Evolutionary conservation across 2,888 invertebrate genomes (phyloP), one percentile per base, ranked within the genome.

Genomic region (Leistus spinibarbis): DNA sequence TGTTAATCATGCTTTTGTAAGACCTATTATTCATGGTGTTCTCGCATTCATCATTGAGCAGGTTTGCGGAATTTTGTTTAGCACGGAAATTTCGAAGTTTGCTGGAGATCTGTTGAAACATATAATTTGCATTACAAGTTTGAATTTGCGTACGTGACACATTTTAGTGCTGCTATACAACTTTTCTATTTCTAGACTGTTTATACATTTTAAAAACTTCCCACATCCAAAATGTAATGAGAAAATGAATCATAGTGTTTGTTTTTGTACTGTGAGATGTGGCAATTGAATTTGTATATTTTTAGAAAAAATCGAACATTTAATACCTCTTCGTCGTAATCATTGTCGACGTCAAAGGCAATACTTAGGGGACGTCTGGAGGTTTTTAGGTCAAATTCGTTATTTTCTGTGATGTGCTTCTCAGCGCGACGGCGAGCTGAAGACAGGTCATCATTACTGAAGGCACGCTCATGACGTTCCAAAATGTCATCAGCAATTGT

Each of bases 301-400:
- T 60, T 19, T 60, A 17, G 60, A 60, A 20, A 60, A 60, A 20
- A 64, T 20, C 22, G 16, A 23, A 17, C 13, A 23, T 27, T 5
- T 64, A 23, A 78, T 86, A 86, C 80, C 88, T 88, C 82, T 84
- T 87, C 80, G 85, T 85, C 81, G 19, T 89, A 83, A 70, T 87
- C 88, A 78, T 84, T 86, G 70, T 87, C 88, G 77, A 86, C 83
- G 76, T 85, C 82, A 69, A 85, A 80, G 64, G 85, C 81, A 27
- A 79, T 79, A 79, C 63, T 62, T 9, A 75, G 24, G 54, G 75
- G 75, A 9, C 77, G 77, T 3, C 78, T 78, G 56, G 86, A 88
- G 5, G 89, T 90, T 80, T 91, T 90, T 40, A 90, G 90, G 85
- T 92, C 92, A 84, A 91, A 91, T 65, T 91, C 84, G 76, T 87